A percentile compares a stretch with the other conserved stretches of the same genome.
Conservation (phyloP, 2,797 vertebrate species). For the Astyanax mexicanus region DNA sequence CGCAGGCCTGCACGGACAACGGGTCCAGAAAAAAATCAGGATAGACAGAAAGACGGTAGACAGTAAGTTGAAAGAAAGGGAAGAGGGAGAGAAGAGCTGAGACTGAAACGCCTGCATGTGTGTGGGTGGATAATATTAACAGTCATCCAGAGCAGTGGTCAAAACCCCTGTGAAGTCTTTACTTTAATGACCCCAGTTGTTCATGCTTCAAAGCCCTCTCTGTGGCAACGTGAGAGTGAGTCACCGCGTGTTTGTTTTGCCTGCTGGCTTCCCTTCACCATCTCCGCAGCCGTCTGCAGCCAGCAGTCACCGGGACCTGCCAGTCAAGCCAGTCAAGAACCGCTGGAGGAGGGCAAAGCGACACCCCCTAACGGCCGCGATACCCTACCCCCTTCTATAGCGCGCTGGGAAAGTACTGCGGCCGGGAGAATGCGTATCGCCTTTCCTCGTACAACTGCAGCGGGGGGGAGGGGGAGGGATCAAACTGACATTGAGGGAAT, state of each 20-base stretch:
- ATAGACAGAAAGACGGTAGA: slow-evolving; percentile 10
- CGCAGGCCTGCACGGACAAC: slow-evolving; percentile 9
- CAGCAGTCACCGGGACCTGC: slow-evolving; percentile 69
- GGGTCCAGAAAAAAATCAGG: slow-evolving; percentile 36
- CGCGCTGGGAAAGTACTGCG: slow-evolving; percentile 51
- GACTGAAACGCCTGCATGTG: slow-evolving; percentile 7
- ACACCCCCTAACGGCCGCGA: slow-evolving; percentile 39
- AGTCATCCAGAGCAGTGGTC: slow-evolving; percentile 58
- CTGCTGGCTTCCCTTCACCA: slow-evolving; percentile 64
- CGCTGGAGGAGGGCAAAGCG: slow-evolving; percentile 46
- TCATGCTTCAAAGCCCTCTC: slow-evolving; percentile 72
- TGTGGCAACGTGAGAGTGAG: slow-evolving; percentile 57
- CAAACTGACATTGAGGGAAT: slow-evolving; percentile 54
- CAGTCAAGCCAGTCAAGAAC: slow-evolving; percentile 75
- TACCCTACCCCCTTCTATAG: background rate
- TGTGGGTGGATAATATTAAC: slow-evolving; percentile 42
- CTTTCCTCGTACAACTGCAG: slow-evolving; percentile 61
- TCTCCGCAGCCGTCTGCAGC: slow-evolving; percentile 48
- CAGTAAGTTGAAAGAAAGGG: slow-evolving; percentile 25
- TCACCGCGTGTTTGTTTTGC: slow-evolving; percentile 56
- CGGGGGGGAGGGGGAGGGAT: slow-evolving; percentile 39
- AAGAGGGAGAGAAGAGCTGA: background rate
- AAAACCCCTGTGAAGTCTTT: slow-evolving; percentile 70
- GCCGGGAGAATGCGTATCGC: slow-evolving; percentile 45
- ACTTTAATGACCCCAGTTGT: slow-evolving; percentile 78